Percentiles rank a stretch among this genome's conserved stretches.
Conservation (phyloP, 2,797 vertebrate genomes). For the Momotus momota region DNA sequence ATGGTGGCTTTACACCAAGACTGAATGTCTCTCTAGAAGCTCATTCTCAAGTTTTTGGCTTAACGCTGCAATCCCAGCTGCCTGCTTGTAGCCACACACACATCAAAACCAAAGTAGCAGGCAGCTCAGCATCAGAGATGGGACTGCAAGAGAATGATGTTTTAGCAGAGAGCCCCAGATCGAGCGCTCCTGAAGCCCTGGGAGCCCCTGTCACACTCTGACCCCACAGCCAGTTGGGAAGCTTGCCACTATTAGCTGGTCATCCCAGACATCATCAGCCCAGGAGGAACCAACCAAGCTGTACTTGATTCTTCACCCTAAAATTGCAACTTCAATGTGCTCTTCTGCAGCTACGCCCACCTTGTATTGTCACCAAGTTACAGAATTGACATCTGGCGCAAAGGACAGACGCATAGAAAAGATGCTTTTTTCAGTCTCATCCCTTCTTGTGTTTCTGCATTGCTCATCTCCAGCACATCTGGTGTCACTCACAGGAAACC, state of each 20-base stretch:
- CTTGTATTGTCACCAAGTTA: not conserved
- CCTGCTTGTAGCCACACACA: not conserved
- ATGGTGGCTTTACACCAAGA: fast-evolving
- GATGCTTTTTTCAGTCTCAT: not conserved
- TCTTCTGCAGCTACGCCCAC: not conserved
- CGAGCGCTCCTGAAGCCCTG: fast-evolving
- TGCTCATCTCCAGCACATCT: not conserved
- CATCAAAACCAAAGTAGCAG: not conserved
- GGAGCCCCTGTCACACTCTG: not conserved
- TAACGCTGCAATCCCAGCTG: not conserved
- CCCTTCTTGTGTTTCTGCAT: not conserved
- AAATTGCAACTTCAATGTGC: not conserved
- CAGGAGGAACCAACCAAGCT: not conserved
- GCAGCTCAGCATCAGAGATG: not conserved
- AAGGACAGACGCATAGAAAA: fast-evolving
- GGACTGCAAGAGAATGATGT: not conserved
- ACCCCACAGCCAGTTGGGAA: not conserved
- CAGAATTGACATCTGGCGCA: not conserved
- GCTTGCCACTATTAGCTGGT: not conserved
- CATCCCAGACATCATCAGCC: not conserved
- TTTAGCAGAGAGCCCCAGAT: fast-evolving
- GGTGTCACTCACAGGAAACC: slow-evolving; percentile 29
- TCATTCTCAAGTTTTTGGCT: not conserved
- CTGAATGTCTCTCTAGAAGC: not conserved
- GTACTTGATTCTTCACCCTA: not conserved